phyloP scores from a whole-genome alignment of 2,797 vertebrate species.

The Euthynnus affinis region DNA sequence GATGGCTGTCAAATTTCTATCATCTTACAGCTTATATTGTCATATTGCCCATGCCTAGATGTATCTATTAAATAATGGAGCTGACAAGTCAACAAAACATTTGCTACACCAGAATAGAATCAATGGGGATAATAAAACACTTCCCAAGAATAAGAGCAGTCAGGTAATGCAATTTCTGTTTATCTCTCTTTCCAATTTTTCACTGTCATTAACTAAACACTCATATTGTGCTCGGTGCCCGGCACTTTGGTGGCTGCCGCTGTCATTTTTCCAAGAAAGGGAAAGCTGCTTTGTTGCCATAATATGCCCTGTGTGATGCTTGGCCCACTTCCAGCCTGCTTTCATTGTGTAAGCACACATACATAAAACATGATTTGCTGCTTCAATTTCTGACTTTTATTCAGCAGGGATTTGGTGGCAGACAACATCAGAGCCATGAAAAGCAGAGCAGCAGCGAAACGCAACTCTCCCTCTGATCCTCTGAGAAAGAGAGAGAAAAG shows the following conservation, averaged over 20 bases:
- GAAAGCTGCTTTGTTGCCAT: slow-evolving; percentile 81
- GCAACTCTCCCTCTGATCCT: slow-evolving; percentile 65
- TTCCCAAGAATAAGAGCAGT: slow-evolving; percentile 14
- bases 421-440: slow-evolving; percentile 73
- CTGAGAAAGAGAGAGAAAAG: slow-evolving; percentile 16
- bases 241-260: slow-evolving; percentile 40
- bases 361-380: slow-evolving; percentile 85
- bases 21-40: not conserved
- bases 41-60: not conserved
- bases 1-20: not conserved
- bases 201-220: slow-evolving; percentile 52
- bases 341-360: slow-evolving; percentile 82
- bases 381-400: slow-evolving; percentile 82
- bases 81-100: slow-evolving; percentile 26
- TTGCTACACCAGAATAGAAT: slow-evolving; percentile 41
- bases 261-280: slow-evolving; percentile 67
- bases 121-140: slow-evolving; percentile 1
- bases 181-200: slow-evolving; percentile 37
- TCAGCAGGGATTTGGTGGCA: slow-evolving; percentile 79
- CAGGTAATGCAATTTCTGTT: slow-evolving; percentile 42
- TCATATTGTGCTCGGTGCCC: slow-evolving; percentile 26
- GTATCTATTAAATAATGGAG: slow-evolving; percentile 23
- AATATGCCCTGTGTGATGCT: slow-evolving; percentile 78
- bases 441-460: slow-evolving; percentile 66
- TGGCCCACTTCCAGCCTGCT: slow-evolving; percentile 79